Evolutionary conservation across 2,888 invertebrate genomes (phyloP), one percentile per base, ranked within the genome.

Genomic region (Callinectes sapidus): DNA sequence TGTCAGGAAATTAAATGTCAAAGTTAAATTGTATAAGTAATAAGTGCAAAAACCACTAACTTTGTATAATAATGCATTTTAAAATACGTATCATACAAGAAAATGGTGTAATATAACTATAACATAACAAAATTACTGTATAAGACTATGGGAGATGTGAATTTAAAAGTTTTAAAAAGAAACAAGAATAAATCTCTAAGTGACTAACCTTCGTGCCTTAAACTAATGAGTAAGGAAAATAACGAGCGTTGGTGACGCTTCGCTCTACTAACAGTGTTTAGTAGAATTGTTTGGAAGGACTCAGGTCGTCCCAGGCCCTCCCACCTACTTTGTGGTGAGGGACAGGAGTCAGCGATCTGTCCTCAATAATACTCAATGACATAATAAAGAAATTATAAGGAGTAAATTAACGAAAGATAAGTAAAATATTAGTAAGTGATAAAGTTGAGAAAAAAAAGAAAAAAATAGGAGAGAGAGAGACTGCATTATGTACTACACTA

Each of bases 211-310:
- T 91, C 91, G 92, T 92, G 96, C 98, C 98, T 98, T 98, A 98
- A 98, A 98, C 98, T 98, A 97, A 97, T 98, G 98, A 98, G 98
- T 98, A 98, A 98, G 98, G 98, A 98, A 98, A 98, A 98, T 98
- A 98, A 98, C 97, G 97, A 97, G 97, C 97, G 97, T 97, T 97
- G 98, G 97, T 98, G 96, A 98, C 97, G 97, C 98, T 97, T 97
- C 97, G 97, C 97, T 97, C 97, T 92, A 95, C 95, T 95, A 92
- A 94, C 90, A 66, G 32, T n/a, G 71, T 89, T 93, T 93, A 93
- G 93, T 93, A 81, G 91, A 66, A 96, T 97, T 98, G 98, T 98
- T 97, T 98, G 97, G 95, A 96, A 96, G 97, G 98, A 98, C 96
- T 96, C 96, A 98, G 98, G 98, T 98, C 97, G 98, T 98, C 98